A percentile compares a stretch with the other conserved stretches of the same genome.
Conservation (phyloP, 2,113 vertebrate genomes). For the Ellobius talpinus region DNA sequence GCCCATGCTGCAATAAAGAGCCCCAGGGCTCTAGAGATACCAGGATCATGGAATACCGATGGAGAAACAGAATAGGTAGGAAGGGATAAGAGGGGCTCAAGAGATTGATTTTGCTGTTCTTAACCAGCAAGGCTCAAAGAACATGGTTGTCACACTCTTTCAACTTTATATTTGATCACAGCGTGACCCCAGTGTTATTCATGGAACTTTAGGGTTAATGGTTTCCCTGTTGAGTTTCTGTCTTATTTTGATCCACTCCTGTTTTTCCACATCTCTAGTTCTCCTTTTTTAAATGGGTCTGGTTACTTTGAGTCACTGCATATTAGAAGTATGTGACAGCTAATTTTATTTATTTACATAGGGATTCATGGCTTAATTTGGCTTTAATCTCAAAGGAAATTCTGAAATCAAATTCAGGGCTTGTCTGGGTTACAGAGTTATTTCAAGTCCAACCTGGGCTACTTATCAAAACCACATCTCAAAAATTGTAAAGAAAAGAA, state of each 20-base stretch:
- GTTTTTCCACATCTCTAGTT: background rate
- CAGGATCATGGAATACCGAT: too few species aligned
- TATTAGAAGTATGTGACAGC: background rate
- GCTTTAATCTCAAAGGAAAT: background rate
- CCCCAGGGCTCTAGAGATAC: background rate
- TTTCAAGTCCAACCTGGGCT: background rate
- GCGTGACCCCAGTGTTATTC: background rate
- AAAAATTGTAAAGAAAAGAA: background rate
- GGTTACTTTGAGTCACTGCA: background rate
- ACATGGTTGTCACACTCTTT: background rate
- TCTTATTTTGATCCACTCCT: background rate
- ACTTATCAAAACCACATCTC: background rate
- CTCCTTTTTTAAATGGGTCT: background rate
- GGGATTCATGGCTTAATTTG: background rate
- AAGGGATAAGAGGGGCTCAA: too few species aligned
- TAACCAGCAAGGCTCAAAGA: background rate
- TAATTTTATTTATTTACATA: background rate
- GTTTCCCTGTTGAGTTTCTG: background rate
- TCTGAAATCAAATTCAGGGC: background rate
- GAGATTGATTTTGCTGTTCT: background rate
- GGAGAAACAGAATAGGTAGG: background rate
- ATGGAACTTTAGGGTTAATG: background rate
- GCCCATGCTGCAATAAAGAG: background rate
- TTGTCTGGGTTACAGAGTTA: background rate
- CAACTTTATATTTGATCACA: background rate